Percentiles rank a stretch among this genome's conserved stretches.
phyloP scores from a whole-genome alignment of 2,113 vertebrate genomes.

The Leptobrachium ailaonicum region DNA sequence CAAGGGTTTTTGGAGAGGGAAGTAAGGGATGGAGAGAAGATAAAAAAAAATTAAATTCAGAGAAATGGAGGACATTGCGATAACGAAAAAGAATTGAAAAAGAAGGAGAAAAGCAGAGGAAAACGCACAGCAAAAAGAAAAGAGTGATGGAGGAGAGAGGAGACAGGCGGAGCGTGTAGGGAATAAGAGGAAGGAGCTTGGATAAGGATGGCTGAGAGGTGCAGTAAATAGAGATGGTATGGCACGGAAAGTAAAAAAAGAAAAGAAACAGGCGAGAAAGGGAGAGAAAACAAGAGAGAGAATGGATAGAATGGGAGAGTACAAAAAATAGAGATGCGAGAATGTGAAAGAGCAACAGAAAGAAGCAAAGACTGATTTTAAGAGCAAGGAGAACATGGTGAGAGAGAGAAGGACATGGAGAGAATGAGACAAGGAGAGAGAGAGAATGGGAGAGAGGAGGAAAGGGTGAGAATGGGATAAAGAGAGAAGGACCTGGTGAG shows the following conservation, averaged over 20 bases:
- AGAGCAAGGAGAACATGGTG: neutral
- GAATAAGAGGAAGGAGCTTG: too few relatives aligned
- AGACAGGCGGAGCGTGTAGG: too few relatives aligned
- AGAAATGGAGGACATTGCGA: too few relatives aligned
- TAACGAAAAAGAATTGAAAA: too few relatives aligned
- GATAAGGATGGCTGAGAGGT: too few relatives aligned
- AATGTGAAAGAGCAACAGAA: neutral
- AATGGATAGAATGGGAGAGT: neutral
- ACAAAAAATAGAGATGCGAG: neutral
- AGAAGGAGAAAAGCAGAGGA: neutral
- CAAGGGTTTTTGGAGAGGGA: neutral
- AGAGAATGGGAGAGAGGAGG: neutral
- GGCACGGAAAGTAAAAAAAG: too few relatives aligned
- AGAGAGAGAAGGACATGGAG: neutral
- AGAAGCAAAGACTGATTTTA: neutral
- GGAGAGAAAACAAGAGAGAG: neutral
- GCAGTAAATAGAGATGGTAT: too few relatives aligned
- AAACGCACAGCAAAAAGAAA: neutral
- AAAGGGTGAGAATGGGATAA: conserved; percentile 15
- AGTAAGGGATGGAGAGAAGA: neutral
- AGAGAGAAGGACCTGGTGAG: neutral
- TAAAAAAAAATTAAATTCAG: too few relatives aligned
- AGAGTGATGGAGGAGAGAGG: neutral
- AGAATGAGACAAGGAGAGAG: conserved; percentile 65
- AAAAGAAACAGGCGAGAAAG: too few relatives aligned